Evolutionary conservation across 2,888 invertebrate species (phyloP).

Genomic region (Lasioglossum villosulum): DNA sequence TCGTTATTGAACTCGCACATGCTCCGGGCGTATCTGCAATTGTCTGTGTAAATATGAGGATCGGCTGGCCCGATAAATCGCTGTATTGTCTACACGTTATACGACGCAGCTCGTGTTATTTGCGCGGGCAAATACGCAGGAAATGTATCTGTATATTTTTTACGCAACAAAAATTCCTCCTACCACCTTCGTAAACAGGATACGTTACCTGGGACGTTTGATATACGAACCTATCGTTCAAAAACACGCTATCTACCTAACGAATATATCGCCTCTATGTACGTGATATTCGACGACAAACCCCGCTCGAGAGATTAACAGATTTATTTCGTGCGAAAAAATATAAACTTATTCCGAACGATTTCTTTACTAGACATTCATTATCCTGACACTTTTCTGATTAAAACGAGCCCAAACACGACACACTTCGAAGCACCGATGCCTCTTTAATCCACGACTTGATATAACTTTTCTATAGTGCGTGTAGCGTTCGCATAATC

Average conservation of each 20-base stretch:
- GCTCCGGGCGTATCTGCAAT: constrained; percentile 12
- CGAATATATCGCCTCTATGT: background rate
- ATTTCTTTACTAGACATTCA: background rate
- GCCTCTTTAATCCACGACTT: background rate
- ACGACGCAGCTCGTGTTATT: constrained; percentile 45
- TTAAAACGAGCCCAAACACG: background rate
- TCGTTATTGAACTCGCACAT: constrained; percentile 54
- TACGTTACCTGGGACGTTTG: constrained; percentile 25
- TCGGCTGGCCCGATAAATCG: constrained; percentile 39
- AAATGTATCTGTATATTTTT: constrained; percentile 44
- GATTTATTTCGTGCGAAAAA: background rate
- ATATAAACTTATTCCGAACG: background rate
- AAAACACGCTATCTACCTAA: background rate
- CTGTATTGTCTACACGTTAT: constrained; percentile 34
- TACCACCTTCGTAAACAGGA: background rate
- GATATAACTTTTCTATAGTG: no score
- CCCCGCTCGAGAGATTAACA: background rate
- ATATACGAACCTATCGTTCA: constrained; percentile 24
- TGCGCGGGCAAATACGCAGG: constrained; percentile 20
- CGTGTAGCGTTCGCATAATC: background rate
- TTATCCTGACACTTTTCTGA: background rate
- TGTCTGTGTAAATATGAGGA: constrained; percentile 50
- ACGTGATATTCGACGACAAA: background rate
- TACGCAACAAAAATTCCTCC: constrained; percentile 42
- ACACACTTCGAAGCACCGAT: background rate